Conservation (phyloP, 2,797 vertebrate species). For the Tangara arthus region DNA sequence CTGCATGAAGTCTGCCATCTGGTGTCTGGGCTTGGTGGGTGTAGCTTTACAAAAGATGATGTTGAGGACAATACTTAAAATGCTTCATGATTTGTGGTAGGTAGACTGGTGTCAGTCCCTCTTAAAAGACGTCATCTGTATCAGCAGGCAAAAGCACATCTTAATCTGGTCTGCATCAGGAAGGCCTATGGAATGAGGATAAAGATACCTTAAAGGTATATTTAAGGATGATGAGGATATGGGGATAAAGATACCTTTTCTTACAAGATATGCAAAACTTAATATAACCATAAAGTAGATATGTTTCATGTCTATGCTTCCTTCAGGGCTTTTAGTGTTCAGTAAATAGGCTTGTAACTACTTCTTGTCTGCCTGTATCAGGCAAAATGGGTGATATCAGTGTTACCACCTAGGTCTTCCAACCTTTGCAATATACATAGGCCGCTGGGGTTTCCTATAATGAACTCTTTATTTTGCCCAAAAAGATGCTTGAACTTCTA, state of each 20-base stretch:
- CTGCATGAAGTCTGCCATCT: not conserved
- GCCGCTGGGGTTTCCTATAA: not conserved
- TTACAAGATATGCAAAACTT: not conserved
- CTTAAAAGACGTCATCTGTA: not conserved
- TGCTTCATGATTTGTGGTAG: not conserved
- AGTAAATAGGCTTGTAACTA: not conserved
- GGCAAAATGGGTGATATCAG: not conserved
- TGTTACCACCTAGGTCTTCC: not conserved
- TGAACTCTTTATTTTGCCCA: not conserved
- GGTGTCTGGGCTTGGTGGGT: not conserved
- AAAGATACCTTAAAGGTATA: not conserved
- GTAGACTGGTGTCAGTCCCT: not conserved
- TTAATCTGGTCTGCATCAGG: not conserved
- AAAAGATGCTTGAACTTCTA: not conserved
- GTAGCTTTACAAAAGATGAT: not conserved
- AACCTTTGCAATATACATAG: not conserved
- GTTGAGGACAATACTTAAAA: not conserved
- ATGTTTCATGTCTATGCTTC: not conserved
- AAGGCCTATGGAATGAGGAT: not conserved
- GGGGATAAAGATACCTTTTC: not conserved
- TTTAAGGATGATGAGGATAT: not conserved
- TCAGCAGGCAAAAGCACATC: not conserved
- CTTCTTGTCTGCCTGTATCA: not conserved
- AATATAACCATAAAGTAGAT: not conserved
- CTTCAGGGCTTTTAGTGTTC: not conserved